These are phyloP conservation scores for Euproctis similis DNA, from an alignment of 2,888 invertebrate genomes.

Conservation along the genomic window DNA sequence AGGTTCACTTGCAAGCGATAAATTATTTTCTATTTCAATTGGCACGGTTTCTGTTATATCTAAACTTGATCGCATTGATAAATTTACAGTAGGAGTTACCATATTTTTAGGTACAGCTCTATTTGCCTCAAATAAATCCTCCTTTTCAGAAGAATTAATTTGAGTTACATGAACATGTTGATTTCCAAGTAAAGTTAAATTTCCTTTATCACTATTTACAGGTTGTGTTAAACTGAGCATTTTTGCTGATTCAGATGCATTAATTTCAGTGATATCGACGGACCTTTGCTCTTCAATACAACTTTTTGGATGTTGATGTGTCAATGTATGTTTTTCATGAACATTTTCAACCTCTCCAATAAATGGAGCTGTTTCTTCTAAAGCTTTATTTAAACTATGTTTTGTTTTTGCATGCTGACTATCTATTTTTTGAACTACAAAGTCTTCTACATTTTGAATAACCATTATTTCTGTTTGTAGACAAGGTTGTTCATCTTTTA, in stretches of 20 bases:
- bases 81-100: slow-evolving; percentile 28
- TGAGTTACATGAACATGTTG: slow-evolving; percentile 52
- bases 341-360: slow-evolving; percentile 35
- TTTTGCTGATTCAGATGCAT: slow-evolving; percentile 40
- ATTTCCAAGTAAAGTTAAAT: slow-evolving; percentile 47
- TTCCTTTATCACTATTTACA: slow-evolving; percentile 32
- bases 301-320: slow-evolving; percentile 21
- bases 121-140: slow-evolving; percentile 25
- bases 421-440: slow-evolving; percentile 27
- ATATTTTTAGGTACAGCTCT: slow-evolving; percentile 24
- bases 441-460: slow-evolving; percentile 53
- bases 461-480: slow-evolving; percentile 56
- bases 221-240: slow-evolving; percentile 18
- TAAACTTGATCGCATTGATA: slow-evolving; percentile 28
- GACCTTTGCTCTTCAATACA: slow-evolving; percentile 41
- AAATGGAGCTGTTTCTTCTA: slow-evolving; percentile 39
- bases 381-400: slow-evolving; percentile 42
- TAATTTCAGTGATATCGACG: slow-evolving; percentile 43
- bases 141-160: slow-evolving; percentile 56
- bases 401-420: slow-evolving; percentile 31
- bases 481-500: slow-evolving; percentile 53
- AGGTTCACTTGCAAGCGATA: slow-evolving; percentile 23
- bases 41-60: slow-evolving; percentile 38
- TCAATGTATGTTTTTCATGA: slow-evolving; percentile 18
- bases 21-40: slow-evolving; percentile 36